Base-by-base conservation (phyloP, 2,888 invertebrate genomes). In the Drosophila percnosoma region DNA sequence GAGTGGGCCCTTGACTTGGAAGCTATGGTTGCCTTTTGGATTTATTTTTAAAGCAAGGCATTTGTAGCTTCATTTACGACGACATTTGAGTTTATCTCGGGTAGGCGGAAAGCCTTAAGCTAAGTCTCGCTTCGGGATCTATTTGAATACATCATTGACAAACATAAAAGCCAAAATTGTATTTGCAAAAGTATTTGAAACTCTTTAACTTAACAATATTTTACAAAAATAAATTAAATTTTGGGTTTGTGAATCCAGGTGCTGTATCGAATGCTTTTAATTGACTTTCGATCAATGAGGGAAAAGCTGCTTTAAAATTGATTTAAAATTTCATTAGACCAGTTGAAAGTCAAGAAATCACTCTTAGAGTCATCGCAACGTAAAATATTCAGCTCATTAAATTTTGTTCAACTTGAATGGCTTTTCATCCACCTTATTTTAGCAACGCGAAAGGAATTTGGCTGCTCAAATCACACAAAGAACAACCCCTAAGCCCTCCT, bases 1-100 rank as follows among this genome's bases (percentile, higher is more conserved):
- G 24, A 63, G 59, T 52, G 59, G 55, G 24, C 51, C 29, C 48
- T 59, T 69, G 69, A 49, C 55, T 63, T 51, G 49, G 51, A 62
- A 49, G 58, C 49, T 66, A 18, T 54, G 58, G 65, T 63, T 69
- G 51, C 45, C 27, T 1, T 40, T 29, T n/a, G n/a, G n/a, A 2
- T 11, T 38, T 55, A 3, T n/a, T n/a, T 38, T 18, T 36, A 6
- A 29, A 4, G 21, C 13, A 52, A 27, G 3, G 13, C 52, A 68
- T 27, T 40, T 40, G 6, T 57, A 4, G 24, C 33, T 45, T 13
- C 6, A 49, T 29, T 40, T 34, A 54, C 13, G 11, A 3, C 5
- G 10, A 5, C 5, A 36, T 24, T 76, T 64, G 45, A 34, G 52
- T 38, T 36, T 42, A 34, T 48, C 31, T 48, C 27, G n/a, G 29